A percentile compares a stretch with the other conserved stretches of the same genome.
phyloP scores from a whole-genome alignment of 1,140 invertebrate species.

The Micrasema longulum region DNA sequence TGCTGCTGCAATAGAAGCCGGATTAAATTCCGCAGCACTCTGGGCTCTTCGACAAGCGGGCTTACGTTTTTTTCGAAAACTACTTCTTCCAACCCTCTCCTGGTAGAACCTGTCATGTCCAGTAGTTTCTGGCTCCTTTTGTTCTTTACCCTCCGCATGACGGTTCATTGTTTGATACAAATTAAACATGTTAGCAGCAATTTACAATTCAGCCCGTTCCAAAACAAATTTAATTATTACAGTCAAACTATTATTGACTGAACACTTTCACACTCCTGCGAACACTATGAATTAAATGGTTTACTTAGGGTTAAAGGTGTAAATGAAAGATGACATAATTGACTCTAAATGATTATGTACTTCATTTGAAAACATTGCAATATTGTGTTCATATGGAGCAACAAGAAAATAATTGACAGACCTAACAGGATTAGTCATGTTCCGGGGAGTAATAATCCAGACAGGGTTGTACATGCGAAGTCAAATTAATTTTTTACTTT shows the following conservation, averaged over 20 bases:
- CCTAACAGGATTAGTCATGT: conserved; percentile 42
- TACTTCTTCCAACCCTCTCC: conserved; percentile 71
- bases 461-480: conserved; percentile 21
- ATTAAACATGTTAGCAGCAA: conserved; percentile 75
- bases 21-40: conserved; percentile 79
- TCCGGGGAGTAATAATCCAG: conserved; percentile 28
- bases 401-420: conserved; percentile 18
- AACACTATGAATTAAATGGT: too few species aligned
- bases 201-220: neutral
- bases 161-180: conserved; percentile 79
- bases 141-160: conserved; percentile 72
- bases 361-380: conserved; percentile 22
- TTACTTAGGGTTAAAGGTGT: too few species aligned
- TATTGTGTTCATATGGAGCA: conserved; percentile 15
- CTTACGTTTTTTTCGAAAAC: conserved; percentile 69
- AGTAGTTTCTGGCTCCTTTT: conserved; percentile 73
- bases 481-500: too few species aligned
- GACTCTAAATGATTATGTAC: conserved; percentile 20
- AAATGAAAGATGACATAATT: conserved; percentile 6
- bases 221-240: neutral
- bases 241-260: neutral
- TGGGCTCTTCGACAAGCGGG: conserved; percentile 73
- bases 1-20: conserved; percentile 73
- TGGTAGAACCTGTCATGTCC: conserved; percentile 83
- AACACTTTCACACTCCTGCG: neutral